Base-by-base conservation (phyloP, 2,113 vertebrate species). In the Lycaon pictus region DNA sequence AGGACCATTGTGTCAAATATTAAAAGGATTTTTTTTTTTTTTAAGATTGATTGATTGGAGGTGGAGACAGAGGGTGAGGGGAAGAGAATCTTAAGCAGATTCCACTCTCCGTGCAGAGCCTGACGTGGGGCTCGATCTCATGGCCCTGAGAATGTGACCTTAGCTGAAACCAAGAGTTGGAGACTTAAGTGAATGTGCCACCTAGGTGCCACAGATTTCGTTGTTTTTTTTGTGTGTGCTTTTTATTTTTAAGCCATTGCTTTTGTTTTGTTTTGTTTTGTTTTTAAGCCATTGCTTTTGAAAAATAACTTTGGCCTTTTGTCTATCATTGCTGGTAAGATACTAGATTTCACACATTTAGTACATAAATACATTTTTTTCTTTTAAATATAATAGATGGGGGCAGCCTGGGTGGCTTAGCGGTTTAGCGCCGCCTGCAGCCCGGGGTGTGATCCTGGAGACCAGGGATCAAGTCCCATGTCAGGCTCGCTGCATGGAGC, bases 281-380 rank as follows among this genome's bases (percentile, higher is more conserved):
- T 60, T 76, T 93, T 55, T 37, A 87, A 84, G 35, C n/a, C 53
- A 92, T 16, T 25, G 8, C 32, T 97, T 93, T 89, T 82, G 67
- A 95, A 88, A 93, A 94, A 81, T 72, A 88, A 67, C 22, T 81
- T 29, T 92, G 55, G 9, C 16, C 27, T 87, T 89, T 93, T 89
- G 29, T 81, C 51, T 62, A 2, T 95, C 23, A 87, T 37, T 93
- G 23, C 51, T 35, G 92, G 2, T 91, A 89, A 96, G n/a, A 71
- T 27, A 76, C 27, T 96, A 90, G n/a, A 90, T 84, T 88, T 96
- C 63, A 81, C 67, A 95, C 9, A 82, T 62, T 96, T 58, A 80
- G 25, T 89, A 55, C 25, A 65, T 63, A 95, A 76, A 32, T 56
- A 3, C 27, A 32, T 86, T 90, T 96, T 91, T 92, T 88, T n/a